Evolutionary conservation across 2,888 invertebrate genomes (phyloP).

Genomic region (Azorinus chamasolen): DNA sequence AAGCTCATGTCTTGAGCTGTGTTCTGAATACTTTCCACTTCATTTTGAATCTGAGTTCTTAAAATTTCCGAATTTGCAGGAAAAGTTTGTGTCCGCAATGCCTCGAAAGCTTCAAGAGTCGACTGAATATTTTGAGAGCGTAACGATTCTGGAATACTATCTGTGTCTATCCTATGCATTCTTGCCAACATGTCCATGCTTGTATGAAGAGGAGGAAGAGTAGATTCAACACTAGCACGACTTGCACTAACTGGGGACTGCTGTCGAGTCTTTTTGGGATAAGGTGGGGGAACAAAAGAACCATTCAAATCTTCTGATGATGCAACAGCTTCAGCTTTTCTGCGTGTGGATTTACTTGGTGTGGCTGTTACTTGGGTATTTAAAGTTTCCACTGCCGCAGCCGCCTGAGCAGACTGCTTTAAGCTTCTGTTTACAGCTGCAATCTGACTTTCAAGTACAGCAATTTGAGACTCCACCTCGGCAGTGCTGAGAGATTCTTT

Average conservation of each 20-base stretch:
- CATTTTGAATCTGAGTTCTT: constrained; percentile 41
- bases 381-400: constrained; percentile 23
- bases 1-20: constrained; percentile 66
- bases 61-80: constrained; percentile 52
- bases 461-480: constrained; percentile 63
- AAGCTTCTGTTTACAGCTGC: constrained; percentile 61
- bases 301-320: constrained; percentile 29
- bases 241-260: constrained; percentile 58
- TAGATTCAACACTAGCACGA: constrained; percentile 28
- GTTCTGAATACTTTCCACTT: constrained; percentile 56
- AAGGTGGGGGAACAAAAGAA: constrained; percentile 54
- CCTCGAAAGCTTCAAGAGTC: constrained; percentile 62
- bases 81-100: constrained; percentile 64
- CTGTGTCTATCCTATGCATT: constrained; percentile 59
- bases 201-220: constrained; percentile 57
- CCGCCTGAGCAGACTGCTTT: constrained; percentile 50
- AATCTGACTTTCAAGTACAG: constrained; percentile 61
- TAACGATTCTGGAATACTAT: constrained; percentile 62
- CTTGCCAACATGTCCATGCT: constrained; percentile 64
- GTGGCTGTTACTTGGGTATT: constrained; percentile 12
- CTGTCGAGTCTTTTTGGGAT: constrained; percentile 62
- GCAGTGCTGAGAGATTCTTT: constrained; percentile 63
- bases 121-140: constrained; percentile 64
- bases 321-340: constrained; percentile 49
- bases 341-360: constrained; percentile 37